Evolutionary conservation across 2,113 vertebrate genomes (phyloP), one percentile per base, ranked within the genome.

Genomic region (Telmatochromis bifrenatus): DNA sequence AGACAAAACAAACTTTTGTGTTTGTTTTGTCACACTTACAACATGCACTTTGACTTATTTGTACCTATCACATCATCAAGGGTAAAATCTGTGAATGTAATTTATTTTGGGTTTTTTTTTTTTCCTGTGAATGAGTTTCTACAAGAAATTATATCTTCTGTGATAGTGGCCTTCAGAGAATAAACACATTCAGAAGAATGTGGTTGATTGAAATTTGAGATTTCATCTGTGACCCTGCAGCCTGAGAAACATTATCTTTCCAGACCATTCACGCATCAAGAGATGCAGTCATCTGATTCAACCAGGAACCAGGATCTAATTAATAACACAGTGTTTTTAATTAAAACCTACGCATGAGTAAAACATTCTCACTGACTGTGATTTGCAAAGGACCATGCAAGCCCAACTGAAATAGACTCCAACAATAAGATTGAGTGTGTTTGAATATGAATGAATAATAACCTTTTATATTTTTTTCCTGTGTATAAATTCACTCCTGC

Each of bases 301-400:
- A 87, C 85, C 47, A 83, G 89, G 86, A 86, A 87, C 88, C 81
- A 89, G 91, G 94, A 94, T 91, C 65, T 92, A 94, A 96, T 96
- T 96, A 95, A 96, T 95, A 92, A 92, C 89, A 91, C 89, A 79
- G 90, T 95, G 91, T 95, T 95, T 65, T 96, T 95, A 95, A 96
- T 95, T 94, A 95, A 96, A 96, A 95, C 84, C 88, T 88, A 87
- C 86, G 81, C 85, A 90, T 79, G 91, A 94, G 85, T 85, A 87
- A 95, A 93, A 92, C 89, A 94, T 51, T n/a, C 91, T 84, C 87
- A 81, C 75, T 83, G 89, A 89, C 93, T 92, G 93, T 93, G 95
- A 93, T 95, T 95, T 94, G 87, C 88, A 92, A 93, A 94, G 91
- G 70, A 93, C 94, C 88, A 88, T 33, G 84, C 87, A 89, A 89